Evolutionary conservation across 2,888 invertebrate species (phyloP), one percentile per base, ranked within the genome.

Genomic region (Ophion ventricosus): DNA sequence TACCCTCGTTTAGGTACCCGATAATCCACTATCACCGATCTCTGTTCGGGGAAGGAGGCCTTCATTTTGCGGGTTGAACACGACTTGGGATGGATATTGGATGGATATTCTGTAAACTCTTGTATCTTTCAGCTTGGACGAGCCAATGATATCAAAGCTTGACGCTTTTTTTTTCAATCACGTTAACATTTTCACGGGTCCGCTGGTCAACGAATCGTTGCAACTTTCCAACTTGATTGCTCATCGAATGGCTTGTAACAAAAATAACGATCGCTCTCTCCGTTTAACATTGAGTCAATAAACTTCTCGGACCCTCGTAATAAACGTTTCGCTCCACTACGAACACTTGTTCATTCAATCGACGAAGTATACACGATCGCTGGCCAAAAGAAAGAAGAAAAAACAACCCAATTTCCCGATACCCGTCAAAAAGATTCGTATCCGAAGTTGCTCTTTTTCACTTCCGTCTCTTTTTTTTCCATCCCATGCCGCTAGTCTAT

Each of bases 381-480:
- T 40, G 29, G 5, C n/a, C 59, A 43, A 75, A 73, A 77, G 76
- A 79, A 59, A 61, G 11, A 57, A 66, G n/a, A n/a, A n/a, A n/a
- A n/a, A n/a, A n/a, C n/a, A n/a, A n/a, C n/a, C 72, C 49, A 29
- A 26, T 73, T 77, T 11, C 17, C 14, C 67, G 56, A 56, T 64
- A 29, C 64, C 66, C 56, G 57, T 78, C 57, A 43, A 72, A 64
- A 57, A 63, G 75, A 79, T 82, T 23, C 49, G 29, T 81, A 81
- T 77, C 73, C 57, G 67, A 64, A 64, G 70, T 59, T 75, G 81
- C 23, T 75, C 78, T 43, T 67, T 83, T 79, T 63, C 26, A 56
- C 17, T 14, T 20, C 11, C 20, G 23, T 57, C n/a, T 11, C 14
- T 59, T 72, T 75, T 63, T 69, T 72, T 40, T 59, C 49, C 14